Evolutionary conservation across 2,113 vertebrate species (phyloP), one percentile per base, ranked within the genome.

Genomic region (Capra hircus): DNA sequence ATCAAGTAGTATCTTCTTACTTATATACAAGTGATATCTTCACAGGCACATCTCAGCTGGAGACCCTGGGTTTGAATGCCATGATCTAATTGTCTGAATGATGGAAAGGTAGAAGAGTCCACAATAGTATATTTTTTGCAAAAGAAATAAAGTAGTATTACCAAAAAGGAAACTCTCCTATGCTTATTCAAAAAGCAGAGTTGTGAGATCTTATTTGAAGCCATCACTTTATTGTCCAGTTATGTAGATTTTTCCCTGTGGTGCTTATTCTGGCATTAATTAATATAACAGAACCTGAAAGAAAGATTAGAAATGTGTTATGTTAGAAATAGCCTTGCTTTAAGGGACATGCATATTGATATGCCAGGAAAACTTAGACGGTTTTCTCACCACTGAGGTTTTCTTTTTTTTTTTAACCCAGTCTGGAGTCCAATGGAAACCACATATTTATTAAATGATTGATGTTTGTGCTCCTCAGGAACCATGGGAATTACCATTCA

Each of bases 211-310:
- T 98, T 98, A 95, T 97, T 98, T 98, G 97, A 90, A 98, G 84
- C 50, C 87, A 98, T 98, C 97, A 95, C 92, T 98, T 98, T 98
- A 95, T 81, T 98, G 98, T 98, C 96, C 91, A 98, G 90, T 98
- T 98, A 97, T 97, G 95, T 98, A 98, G 48, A 97, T 96, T 98
- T 98, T 83, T 86, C 40, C 96, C 95, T 97, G 95, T 89, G 98
- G 97, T 98, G 95, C 97, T 98, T 98, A 98, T 98, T 98, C 97
- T 98, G 98, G 97, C 97, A 98, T 98, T 98, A 98, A 98, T 98
- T 98, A 98, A 98, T 98, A 96, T 83, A 98, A 97, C 85, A 98
- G 97, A 90, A 97, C 96, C 98, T 98, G 98, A 98, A 98, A 98
- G 97, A 98, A 97, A 98, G 78, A 98, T 98, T 99, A 97, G 96